phyloP scores from a whole-genome alignment of 2,113 vertebrate species.

The Petrocephalus zakoni region DNA sequence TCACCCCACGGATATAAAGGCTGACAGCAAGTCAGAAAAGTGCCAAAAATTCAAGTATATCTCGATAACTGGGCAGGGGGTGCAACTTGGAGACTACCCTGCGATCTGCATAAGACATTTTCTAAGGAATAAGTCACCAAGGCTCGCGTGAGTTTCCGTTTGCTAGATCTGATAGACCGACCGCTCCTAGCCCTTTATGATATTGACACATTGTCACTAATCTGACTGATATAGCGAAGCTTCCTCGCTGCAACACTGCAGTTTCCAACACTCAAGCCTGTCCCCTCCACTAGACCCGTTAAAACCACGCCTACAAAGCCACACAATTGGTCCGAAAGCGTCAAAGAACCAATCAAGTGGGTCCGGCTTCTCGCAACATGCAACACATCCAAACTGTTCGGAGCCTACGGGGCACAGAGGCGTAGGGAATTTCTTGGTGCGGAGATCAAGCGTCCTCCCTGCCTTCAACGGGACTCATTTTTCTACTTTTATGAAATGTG shows the following conservation, averaged over 20 bases:
- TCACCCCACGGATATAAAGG: neutral
- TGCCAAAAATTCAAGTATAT: conserved; percentile 25
- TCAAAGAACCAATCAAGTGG: conserved; percentile 99
- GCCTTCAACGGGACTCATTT: conserved; percentile 50
- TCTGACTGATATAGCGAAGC: conserved; percentile 67
- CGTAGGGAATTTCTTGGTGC: conserved; percentile 83
- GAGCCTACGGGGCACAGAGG: conserved; percentile 84
- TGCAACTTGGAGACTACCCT: neutral
- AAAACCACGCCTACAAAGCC: conserved; percentile 95
- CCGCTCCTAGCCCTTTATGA: conserved; percentile 66
- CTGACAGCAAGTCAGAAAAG: conserved; percentile 1
- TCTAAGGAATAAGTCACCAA: conserved; percentile 28
- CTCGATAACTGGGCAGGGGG: conserved; percentile 1
- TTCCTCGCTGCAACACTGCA: conserved; percentile 76
- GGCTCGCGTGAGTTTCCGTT: conserved; percentile 26
- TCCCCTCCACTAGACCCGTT: conserved; percentile 94
- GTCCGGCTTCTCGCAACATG: conserved; percentile 78
- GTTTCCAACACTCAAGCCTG: conserved; percentile 91
- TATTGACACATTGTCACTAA: conserved; percentile 88
- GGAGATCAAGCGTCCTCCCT: conserved; percentile 67
- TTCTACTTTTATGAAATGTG: conserved; percentile 62
- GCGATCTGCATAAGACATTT: conserved; percentile 28
- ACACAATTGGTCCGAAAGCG: conserved; percentile 99
- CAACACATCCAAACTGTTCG: conserved; percentile 86
- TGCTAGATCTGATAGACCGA: conserved; percentile 45